A percentile compares a stretch with the other conserved stretches of the same genome.
Evolutionary conservation across 2,888 invertebrate genomes (phyloP).

Genomic region (Congeria kusceri): DNA sequence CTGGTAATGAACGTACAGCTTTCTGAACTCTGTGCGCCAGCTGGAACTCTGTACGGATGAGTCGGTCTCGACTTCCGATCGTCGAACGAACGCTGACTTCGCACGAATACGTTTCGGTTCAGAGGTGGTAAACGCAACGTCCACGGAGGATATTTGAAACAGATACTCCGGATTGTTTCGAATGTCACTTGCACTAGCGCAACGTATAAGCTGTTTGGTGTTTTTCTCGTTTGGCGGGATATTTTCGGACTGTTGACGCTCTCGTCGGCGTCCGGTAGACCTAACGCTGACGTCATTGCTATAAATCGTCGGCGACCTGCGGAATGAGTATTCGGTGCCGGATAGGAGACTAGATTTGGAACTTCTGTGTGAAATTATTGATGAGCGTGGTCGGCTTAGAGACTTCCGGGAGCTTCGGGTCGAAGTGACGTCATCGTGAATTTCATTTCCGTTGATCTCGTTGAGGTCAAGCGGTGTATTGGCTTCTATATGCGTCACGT

Average conservation of each 20-base stretch:
- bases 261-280: constrained; percentile 15
- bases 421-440: constrained; percentile 23
- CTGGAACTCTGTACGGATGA: constrained; percentile 42
- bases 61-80: constrained; percentile 43
- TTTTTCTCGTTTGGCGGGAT: constrained; percentile 68
- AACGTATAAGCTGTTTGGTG: constrained; percentile 69
- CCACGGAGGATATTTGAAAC: constrained; percentile 60
- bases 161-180: constrained; percentile 80
- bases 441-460: constrained; percentile 22
- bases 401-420: constrained; percentile 45
- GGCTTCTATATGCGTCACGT: constrained; percentile 41
- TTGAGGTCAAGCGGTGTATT: constrained; percentile 62
- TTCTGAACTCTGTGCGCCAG: constrained; percentile 75
- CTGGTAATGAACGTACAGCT: constrained; percentile 73
- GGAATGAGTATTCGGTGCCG: constrained; percentile 45
- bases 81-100: constrained; percentile 62
- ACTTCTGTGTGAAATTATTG: constrained; percentile 52
- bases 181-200: constrained; percentile 74
- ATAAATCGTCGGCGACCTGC: constrained; percentile 55
- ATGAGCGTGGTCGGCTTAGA: constrained; percentile 51
- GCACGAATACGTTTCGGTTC: constrained; percentile 52
- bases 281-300: constrained; percentile 38
- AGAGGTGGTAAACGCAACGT: constrained; percentile 14
- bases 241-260: constrained; percentile 41
- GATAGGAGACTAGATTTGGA: constrained; percentile 52